phyloP scores from a whole-genome alignment of 2,797 vertebrate genomes.

The Natrix natrix region DNA sequence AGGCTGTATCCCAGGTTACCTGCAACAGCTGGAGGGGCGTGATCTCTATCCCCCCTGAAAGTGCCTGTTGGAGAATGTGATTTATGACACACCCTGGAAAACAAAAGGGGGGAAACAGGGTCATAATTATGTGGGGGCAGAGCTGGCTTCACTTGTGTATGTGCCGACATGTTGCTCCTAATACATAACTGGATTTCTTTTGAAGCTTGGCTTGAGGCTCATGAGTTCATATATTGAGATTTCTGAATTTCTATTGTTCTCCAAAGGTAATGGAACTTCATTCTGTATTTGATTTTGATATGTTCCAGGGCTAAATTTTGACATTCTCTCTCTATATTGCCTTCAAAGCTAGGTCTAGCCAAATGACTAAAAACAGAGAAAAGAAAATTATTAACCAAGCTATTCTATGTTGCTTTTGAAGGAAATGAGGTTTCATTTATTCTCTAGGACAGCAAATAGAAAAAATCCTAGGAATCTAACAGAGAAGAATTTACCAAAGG shows the following conservation, averaged over 20 bases:
- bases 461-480: background rate
- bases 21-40: no score
- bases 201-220: no score
- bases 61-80: no score
- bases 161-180: no score
- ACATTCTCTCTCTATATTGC: background rate
- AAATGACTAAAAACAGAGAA: background rate
- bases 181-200: no score
- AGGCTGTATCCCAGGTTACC: no score
- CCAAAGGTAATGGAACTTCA: background rate
- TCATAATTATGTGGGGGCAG: no score
- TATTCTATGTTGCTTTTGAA: background rate
- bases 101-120: no score
- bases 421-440: conserved; percentile 50
- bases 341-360: background rate
- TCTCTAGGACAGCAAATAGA: conserved; percentile 16
- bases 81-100: no score
- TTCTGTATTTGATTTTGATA: background rate
- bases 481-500: conserved; percentile 36
- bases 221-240: background rate
- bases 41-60: no score
- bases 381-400: conserved; percentile 43
- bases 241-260: background rate
- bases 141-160: no score
- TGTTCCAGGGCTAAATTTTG: background rate